A percentile compares a stretch with the other conserved stretches of the same genome.
These are phyloP conservation scores for Xyrichtys novacula DNA, from an alignment of 2,797 vertebrate genomes.

Conservation along the genomic window DNA sequence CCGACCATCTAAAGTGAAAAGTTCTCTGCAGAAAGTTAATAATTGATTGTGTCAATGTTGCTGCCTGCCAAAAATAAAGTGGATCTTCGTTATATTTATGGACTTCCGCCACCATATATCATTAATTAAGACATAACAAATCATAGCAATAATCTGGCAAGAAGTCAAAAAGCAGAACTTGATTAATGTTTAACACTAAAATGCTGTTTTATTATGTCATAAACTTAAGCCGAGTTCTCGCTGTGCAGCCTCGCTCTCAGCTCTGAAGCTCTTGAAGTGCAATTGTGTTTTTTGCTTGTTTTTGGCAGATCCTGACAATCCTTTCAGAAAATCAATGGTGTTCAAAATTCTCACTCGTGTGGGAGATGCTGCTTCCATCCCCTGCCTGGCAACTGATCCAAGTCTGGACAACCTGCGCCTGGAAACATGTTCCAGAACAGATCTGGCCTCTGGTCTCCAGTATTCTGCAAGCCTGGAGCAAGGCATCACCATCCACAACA, in stretches of 20 bases:
- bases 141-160: not conserved
- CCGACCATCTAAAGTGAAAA: too few relatives aligned
- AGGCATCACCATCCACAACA: conserved; percentile 86
- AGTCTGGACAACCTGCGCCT: conserved; percentile 85
- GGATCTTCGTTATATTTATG: too few relatives aligned
- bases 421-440: conserved; percentile 80
- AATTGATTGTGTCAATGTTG: too few relatives aligned
- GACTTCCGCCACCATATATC: too few relatives aligned
- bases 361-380: conserved; percentile 84
- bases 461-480: conserved; percentile 86
- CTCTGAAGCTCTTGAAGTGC: conserved; percentile 62
- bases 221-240: conserved; percentile 21
- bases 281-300: conserved; percentile 60
- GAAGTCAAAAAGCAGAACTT: not conserved
- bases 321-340: conserved; percentile 88
- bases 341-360: conserved; percentile 82
- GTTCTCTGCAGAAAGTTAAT: too few relatives aligned
- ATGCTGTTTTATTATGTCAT: not conserved
- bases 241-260: conserved; percentile 11
- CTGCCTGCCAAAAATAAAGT: too few relatives aligned
- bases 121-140: too few relatives aligned
- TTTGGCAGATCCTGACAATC: conserved; percentile 88
- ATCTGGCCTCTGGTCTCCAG: conserved; percentile 83
- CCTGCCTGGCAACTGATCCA: conserved; percentile 93
- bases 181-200: not conserved